phyloP scores from a whole-genome alignment of 2,113 vertebrate genomes.

The Andinoacara biseriatus region DNA sequence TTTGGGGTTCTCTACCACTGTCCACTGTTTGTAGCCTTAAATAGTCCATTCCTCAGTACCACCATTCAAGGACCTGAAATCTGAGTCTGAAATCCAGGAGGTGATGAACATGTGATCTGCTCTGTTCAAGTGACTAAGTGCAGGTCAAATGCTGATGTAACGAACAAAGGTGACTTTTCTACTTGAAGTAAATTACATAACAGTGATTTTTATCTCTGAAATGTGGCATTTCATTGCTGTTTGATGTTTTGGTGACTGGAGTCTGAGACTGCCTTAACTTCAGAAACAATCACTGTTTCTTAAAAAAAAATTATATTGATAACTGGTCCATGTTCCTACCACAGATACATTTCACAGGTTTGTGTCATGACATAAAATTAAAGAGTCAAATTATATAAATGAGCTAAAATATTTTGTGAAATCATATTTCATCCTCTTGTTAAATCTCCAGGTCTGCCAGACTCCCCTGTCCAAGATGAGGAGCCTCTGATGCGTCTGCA shows the following conservation, averaged over 20 bases:
- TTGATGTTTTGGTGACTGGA: background rate
- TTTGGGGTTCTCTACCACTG: background rate
- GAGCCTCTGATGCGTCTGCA: slow-evolving; percentile 73
- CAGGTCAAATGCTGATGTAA: background rate
- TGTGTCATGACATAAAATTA: background rate
- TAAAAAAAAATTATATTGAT: accelerated
- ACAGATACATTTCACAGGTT: background rate
- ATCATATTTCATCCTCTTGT: background rate
- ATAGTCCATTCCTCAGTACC: slow-evolving; percentile 34
- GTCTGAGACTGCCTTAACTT: background rate
- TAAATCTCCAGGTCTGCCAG: slow-evolving; percentile 39
- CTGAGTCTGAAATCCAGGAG: slow-evolving; percentile 37
- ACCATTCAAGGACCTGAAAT: slow-evolving; percentile 61
- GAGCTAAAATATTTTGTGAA: background rate
- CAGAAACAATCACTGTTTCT: background rate
- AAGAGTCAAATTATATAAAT: background rate
- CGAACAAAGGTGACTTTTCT: slow-evolving; percentile 4
- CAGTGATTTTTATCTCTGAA: background rate
- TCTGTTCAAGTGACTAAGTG: slow-evolving; percentile 12
- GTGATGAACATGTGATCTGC: slow-evolving; percentile 26
- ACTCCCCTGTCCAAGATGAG: slow-evolving; percentile 68
- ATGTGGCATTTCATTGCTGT: background rate
- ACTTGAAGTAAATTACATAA: background rate
- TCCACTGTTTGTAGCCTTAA: slow-evolving; percentile 33
- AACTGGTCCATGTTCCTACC: background rate